Evolutionary conservation across 2,113 vertebrate species (phyloP).

Genomic region (Nothobranchius furzeri): DNA sequence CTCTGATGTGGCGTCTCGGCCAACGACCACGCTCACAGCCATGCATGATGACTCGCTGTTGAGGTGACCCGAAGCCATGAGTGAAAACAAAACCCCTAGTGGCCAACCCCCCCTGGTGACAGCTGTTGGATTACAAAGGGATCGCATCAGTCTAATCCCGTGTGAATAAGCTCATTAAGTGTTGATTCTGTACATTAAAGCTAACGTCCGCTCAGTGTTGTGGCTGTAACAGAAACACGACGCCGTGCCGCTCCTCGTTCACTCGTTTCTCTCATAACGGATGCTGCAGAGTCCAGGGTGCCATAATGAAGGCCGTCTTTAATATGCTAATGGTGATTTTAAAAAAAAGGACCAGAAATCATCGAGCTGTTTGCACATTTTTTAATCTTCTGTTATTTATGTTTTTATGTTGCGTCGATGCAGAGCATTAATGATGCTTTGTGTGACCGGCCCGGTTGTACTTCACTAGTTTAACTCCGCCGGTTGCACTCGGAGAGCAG

Average conservation of each 20-base stretch:
- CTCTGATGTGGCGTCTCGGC: constrained; percentile 55
- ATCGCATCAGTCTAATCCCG: constrained; percentile 16
- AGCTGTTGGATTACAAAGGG: constrained; percentile 17
- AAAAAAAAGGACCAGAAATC: constrained; percentile 2
- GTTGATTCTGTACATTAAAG: constrained; percentile 34
- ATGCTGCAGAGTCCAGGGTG: background rate
- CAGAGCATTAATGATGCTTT: constrained; percentile 18
- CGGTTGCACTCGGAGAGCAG: constrained; percentile 68
- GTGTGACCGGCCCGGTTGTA: constrained; percentile 52
- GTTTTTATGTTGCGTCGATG: constrained; percentile 36
- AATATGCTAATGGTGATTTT: background rate
- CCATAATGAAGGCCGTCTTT: constrained; percentile 31
- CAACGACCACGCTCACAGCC: constrained; percentile 32
- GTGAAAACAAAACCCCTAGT: constrained; percentile 42
- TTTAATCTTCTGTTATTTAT: constrained; percentile 36
- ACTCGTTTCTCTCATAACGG: no score
- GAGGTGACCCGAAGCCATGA: constrained; percentile 66
- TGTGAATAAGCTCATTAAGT: constrained; percentile 42
- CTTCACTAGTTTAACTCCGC: constrained; percentile 69
- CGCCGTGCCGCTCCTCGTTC: background rate
- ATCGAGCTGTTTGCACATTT: constrained; percentile 57
- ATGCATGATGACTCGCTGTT: constrained; percentile 69
- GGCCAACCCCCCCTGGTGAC: constrained; percentile 22
- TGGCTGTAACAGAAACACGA: constrained; percentile 34
- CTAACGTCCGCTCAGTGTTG: constrained; percentile 6